Conservation (phyloP, 2,797 vertebrate species). For the Tapera naevia region DNA sequence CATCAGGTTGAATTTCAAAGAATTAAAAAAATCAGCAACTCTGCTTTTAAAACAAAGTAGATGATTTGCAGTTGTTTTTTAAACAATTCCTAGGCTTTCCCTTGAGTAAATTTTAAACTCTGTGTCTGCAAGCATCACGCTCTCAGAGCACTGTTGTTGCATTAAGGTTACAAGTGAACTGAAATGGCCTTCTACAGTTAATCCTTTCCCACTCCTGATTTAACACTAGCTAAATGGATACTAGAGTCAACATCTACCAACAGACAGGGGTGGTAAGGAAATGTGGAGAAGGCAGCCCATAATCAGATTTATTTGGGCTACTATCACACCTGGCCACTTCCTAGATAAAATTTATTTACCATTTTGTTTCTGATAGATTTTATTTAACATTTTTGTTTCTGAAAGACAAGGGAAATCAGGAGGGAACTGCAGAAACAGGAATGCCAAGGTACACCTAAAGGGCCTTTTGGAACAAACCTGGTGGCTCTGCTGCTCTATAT, state of each 20-base stretch:
- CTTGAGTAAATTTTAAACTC: not conserved
- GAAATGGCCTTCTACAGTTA: not conserved
- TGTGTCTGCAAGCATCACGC: not conserved
- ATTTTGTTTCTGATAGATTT: too few species aligned
- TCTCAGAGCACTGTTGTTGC: not conserved
- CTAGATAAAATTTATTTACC: not conserved
- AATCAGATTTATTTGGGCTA: not conserved
- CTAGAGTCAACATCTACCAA: not conserved
- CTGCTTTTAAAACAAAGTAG: not conserved
- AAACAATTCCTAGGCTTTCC: not conserved
- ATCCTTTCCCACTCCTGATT: not conserved
- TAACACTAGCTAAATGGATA: not conserved
- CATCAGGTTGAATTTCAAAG: conserved; percentile 34
- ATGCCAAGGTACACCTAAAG: not conserved
- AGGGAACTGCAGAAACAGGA: not conserved
- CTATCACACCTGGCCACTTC: not conserved
- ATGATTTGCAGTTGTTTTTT: not conserved
- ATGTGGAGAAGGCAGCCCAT: not conserved
- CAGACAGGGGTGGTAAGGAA: not conserved
- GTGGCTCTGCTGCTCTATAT: not conserved
- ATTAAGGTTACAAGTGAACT: not conserved
- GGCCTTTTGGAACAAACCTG: not conserved
- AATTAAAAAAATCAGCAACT: conserved; percentile 2
- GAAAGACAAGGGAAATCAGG: not conserved
- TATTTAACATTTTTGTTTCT: not conserved